Conservation (phyloP, 2,113 vertebrate species). For the Lepus americanus region DNA sequence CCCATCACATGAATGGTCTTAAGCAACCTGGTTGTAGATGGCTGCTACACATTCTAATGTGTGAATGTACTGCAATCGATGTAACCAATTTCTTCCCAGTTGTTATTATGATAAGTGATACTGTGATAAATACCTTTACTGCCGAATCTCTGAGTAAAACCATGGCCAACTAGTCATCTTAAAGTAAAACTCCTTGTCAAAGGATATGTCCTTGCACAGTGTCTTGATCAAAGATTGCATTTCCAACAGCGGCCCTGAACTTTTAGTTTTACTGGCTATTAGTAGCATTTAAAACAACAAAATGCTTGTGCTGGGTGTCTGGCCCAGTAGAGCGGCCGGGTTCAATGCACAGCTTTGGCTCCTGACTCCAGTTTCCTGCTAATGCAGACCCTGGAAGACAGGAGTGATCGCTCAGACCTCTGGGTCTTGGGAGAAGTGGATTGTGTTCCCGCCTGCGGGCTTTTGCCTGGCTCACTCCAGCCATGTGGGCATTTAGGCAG, state of each 20-base stretch:
- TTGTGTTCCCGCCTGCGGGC: too few species aligned
- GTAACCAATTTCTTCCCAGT: neutral
- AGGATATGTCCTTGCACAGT: neutral
- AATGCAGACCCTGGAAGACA: too few species aligned
- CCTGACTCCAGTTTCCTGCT: too few species aligned
- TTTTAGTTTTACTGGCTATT: neutral
- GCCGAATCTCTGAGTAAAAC: neutral
- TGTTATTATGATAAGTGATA: neutral
- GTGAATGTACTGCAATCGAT: neutral
- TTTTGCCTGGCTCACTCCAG: too few species aligned
- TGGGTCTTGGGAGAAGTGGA: too few species aligned
- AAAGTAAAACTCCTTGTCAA: conserved; percentile 23
- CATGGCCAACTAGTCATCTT: neutral
- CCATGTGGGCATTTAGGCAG: too few species aligned
- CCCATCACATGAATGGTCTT: neutral
- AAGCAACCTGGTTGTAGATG: neutral
- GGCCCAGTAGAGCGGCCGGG: too few species aligned
- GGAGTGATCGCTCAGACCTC: too few species aligned
- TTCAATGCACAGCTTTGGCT: too few species aligned
- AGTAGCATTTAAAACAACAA: neutral
- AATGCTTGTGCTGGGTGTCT: too few species aligned
- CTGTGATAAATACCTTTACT: neutral
- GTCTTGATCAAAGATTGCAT: neutral
- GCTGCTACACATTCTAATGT: neutral
- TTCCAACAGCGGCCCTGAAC: neutral